Base-by-base conservation (phyloP, 2,888 invertebrate genomes). In the Eutolmus rufibarbis region DNA sequence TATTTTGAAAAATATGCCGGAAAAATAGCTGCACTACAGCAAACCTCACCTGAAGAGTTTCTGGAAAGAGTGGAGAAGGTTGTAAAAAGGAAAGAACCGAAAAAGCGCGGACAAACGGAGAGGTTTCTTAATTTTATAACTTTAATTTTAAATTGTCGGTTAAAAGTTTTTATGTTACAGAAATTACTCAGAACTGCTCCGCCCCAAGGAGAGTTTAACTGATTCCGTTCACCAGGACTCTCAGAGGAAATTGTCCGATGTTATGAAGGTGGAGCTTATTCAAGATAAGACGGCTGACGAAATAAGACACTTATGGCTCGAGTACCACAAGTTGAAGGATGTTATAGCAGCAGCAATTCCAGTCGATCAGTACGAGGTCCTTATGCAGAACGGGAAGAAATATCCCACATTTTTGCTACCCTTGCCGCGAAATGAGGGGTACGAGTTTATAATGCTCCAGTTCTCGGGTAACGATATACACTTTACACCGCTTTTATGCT, bases 391-490 rank as follows among this genome's bases (percentile, higher is more conserved):
- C 46, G 95, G 95, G 89, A 93, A 93, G 89, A 91, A 94, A 87
- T 94, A 94, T 91, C 95, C 96, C 0, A 94, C 95, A 40, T 98
- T 98, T 91, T 90, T 98, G 87, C 94, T 97, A 89, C 96, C 97
- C 0, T 91, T 98, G 89, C 97, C 97, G 0, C 94, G 97, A 84
- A 94, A 95, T 28, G 95, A 96, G 90, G 97, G 97, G 14, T 98
- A 97, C 91, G 97, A 98, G 92, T 97, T 97, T 91, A 95, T 97
- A 86, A 94, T 97, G 93, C 93, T 95, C 85, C 97, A 97, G 91
- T 96, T 95, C 91, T 93, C 94, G 66, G 95, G 94, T 2, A 95
- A 96, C 89, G 93, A 95, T 78, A 95, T 96, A 28, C 97, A 97
- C 91, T 97, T 97, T 91, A 97, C 97, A 1, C 96, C 97, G 0